phyloP scores from a whole-genome alignment of 2,888 invertebrate species.

The Merodon equestris region DNA sequence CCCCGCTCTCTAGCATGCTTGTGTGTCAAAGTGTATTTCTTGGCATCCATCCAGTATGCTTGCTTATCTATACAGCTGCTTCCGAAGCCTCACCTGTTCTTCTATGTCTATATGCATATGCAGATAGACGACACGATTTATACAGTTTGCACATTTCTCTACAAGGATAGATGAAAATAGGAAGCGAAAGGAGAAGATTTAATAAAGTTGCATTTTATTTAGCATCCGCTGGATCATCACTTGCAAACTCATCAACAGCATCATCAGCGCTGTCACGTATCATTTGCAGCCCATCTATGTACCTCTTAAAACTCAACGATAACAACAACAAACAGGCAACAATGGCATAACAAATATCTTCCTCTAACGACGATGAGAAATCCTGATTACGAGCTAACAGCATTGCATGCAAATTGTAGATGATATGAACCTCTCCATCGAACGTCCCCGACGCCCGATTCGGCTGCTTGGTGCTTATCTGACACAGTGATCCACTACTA shows the following conservation, averaged over 20 bases:
- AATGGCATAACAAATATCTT: conserved; percentile 12
- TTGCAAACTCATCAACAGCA: conserved; percentile 31
- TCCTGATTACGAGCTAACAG: conserved; percentile 60
- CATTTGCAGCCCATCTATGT: too few species aligned
- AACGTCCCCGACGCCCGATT: conserved; percentile 16
- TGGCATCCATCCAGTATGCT: conserved; percentile 16
- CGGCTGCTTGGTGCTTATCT: conserved; percentile 29
- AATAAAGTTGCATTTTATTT: conserved; percentile 46
- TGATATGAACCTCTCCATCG: conserved; percentile 54
- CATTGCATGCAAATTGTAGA: conserved; percentile 64
- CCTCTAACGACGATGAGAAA: conserved; percentile 45
- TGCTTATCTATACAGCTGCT: too few species aligned
- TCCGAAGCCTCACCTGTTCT: not conserved
- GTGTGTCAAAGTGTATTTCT: too few species aligned
- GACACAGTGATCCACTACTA: conserved; percentile 46
- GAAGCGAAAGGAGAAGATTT: conserved; percentile 4
- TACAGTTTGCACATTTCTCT: too few species aligned
- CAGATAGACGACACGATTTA: too few species aligned
- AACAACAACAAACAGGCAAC: too few species aligned
- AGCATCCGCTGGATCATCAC: conserved; percentile 53
- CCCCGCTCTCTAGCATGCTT: too few species aligned
- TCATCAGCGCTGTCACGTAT: conserved; percentile 18
- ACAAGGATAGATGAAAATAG: too few species aligned
- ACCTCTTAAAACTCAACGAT: too few species aligned
- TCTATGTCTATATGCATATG: too few species aligned